A percentile compares a stretch with the other conserved stretches of the same genome.
These are phyloP conservation scores for Ariolimax columbianus DNA, from an alignment of 2,888 invertebrate genomes.

Conservation along the genomic window DNA sequence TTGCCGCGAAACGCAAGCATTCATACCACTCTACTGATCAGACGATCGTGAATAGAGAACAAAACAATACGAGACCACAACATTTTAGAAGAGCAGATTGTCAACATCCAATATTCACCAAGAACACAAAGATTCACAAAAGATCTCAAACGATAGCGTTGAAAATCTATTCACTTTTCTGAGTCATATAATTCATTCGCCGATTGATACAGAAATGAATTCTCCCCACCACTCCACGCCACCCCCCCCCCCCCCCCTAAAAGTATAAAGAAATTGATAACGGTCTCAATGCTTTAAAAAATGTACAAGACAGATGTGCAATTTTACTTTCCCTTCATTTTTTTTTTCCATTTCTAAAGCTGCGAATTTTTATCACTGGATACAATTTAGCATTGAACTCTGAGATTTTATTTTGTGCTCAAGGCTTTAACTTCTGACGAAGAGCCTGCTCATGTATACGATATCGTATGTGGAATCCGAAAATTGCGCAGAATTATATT, in stretches of 20 bases:
- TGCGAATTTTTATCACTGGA: neutral
- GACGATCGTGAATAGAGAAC: no score
- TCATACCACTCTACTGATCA: no score
- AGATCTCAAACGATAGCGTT: no score
- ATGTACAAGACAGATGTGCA: slow-evolving; percentile 6
- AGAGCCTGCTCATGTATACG: neutral
- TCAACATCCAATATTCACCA: no score
- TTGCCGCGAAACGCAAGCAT: no score
- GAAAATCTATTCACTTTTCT: neutral
- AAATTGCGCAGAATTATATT: neutral
- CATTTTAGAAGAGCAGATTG: no score
- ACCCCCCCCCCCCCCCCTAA: neutral
- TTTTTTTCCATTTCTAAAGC: neutral
- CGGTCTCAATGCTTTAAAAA: no score
- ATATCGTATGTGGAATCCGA: neutral
- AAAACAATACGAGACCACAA: no score
- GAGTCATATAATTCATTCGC: neutral
- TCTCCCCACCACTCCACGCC: neutral
- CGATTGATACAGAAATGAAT: neutral
- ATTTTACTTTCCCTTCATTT: neutral
- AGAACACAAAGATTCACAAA: no score
- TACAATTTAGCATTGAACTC: neutral
- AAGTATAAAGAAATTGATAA: neutral
- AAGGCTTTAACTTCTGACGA: neutral
- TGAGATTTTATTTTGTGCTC: neutral